Conservation (phyloP, 2,113 vertebrate species). For the Myotis yumanensis region DNA sequence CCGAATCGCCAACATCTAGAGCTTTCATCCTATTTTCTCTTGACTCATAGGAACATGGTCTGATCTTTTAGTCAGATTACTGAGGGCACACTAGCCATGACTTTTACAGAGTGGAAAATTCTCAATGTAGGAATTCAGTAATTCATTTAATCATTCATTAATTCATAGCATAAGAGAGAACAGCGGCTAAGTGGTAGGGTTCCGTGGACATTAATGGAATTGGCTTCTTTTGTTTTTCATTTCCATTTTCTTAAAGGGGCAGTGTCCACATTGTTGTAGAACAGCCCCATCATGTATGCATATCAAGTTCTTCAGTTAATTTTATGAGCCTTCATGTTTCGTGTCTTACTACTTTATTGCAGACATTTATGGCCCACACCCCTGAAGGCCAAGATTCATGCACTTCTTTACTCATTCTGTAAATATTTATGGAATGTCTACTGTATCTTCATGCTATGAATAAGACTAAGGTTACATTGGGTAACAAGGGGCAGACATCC, state of each 20-base stretch:
- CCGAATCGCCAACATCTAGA: neutral
- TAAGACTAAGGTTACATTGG: neutral
- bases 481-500: neutral
- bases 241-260: neutral
- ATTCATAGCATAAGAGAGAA: neutral
- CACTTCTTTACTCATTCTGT: neutral
- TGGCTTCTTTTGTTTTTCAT: neutral
- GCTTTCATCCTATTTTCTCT: neutral
- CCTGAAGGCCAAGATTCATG: neutral
- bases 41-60: neutral
- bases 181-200: neutral
- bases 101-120: neutral
- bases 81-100: neutral
- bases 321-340: slow-evolving; percentile 15
- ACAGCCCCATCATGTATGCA: neutral
- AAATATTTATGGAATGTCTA: slow-evolving; percentile 20
- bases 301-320: slow-evolving; percentile 20
- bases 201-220: accelerated
- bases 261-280: neutral
- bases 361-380: neutral
- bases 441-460: neutral
- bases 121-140: neutral
- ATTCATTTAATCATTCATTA: neutral
- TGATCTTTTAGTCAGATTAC: neutral
- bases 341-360: slow-evolving; percentile 3